Percentiles rank a stretch among this genome's conserved stretches.
These are phyloP conservation scores for Pangasianodon gigas DNA, from an alignment of 2,113 vertebrate species.

Conservation along the genomic window DNA sequence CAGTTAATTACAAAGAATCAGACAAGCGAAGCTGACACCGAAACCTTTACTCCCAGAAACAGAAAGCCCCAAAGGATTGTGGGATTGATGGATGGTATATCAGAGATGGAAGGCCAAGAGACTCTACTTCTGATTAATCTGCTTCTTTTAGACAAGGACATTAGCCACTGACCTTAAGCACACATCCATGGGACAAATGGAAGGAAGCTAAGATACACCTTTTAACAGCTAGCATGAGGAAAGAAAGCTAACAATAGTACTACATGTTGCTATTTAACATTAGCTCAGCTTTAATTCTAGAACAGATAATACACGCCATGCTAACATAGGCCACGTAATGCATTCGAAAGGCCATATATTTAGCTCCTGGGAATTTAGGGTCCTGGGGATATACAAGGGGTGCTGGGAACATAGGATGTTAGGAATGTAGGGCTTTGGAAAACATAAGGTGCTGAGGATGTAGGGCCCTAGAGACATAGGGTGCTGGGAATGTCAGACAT, in stretches of 20 bases:
- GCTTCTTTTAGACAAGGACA: slow-evolving; percentile 23
- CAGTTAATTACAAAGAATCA: slow-evolving; percentile 19
- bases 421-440: background rate
- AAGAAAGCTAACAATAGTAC: background rate
- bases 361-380: background rate
- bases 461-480: too few relatives aligned
- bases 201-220: background rate
- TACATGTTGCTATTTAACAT: background rate
- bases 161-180: slow-evolving; percentile 11
- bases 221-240: background rate
- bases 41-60: background rate
- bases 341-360: background rate
- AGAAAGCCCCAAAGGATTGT: slow-evolving; percentile 7
- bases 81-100: slow-evolving; percentile 27
- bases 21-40: slow-evolving; percentile 15
- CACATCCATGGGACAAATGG: background rate
- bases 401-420: background rate
- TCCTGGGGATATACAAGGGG: background rate
- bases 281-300: background rate
- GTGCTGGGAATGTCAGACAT: background rate
- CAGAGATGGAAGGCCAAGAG: background rate
- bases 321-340: background rate
- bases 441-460: too few relatives aligned
- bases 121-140: slow-evolving; percentile 13
- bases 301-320: background rate